phyloP scores from a whole-genome alignment of 1,140 invertebrate species.

The Neodiprion fabricii region DNA sequence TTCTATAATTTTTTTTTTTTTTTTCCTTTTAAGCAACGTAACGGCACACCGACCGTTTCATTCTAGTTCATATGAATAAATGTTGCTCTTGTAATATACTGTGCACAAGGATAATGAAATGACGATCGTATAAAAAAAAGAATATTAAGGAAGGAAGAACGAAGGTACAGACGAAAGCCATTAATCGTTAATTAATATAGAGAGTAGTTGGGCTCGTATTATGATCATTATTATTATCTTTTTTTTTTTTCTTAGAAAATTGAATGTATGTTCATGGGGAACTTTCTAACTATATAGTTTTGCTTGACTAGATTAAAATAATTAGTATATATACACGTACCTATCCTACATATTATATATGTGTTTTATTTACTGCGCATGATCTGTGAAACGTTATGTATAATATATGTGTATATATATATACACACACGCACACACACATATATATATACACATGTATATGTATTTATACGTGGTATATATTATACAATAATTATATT shows the following conservation, averaged over 20 bases:
- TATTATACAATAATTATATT: no score
- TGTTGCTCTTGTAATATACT: no score
- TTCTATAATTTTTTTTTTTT: not conserved
- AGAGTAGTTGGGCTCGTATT: not conserved
- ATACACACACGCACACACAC: no score
- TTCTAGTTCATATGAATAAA: no score
- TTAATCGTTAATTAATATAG: not conserved
- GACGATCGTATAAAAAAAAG: not conserved
- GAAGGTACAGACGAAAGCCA: not conserved
- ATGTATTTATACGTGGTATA: no score
- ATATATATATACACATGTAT: no score
- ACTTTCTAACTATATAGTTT: slow-evolving; percentile 40
- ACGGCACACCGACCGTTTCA: no score
- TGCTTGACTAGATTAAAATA: slow-evolving; percentile 51
- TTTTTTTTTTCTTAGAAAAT: slow-evolving; percentile 24
- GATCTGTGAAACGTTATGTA: slow-evolving; percentile 49
- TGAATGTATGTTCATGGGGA: slow-evolving; percentile 31
- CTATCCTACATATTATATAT: slow-evolving; percentile 26
- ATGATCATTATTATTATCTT: slow-evolving; percentile 17
- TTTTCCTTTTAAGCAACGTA: not conserved
- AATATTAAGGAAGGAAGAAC: not conserved
- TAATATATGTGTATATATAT: not conserved
- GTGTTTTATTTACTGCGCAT: slow-evolving; percentile 54
- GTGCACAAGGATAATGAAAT: no score
- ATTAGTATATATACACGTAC: not conserved